Percentiles rank a stretch among this genome's conserved stretches.
Evolutionary conservation across 2,888 invertebrate genomes (phyloP).

Genomic region (Chromoteleia sp.): DNA sequence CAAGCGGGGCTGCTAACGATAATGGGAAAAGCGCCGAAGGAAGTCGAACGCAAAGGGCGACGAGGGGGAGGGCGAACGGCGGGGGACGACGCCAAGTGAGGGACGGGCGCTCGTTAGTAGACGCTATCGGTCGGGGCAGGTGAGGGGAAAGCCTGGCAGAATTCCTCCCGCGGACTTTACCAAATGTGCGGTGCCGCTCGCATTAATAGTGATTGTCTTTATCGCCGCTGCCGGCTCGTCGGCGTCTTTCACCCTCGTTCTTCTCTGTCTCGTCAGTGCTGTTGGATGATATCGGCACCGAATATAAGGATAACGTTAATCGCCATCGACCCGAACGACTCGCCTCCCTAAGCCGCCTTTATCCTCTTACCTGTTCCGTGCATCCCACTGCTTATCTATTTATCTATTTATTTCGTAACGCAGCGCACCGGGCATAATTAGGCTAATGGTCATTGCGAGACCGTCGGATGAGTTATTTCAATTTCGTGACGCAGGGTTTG

Average conservation of each 20-base stretch:
- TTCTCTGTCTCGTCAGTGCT: slow-evolving; percentile 66
- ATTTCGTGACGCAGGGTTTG: background rate
- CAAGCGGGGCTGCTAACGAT: slow-evolving; percentile 67
- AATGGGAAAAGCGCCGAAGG: slow-evolving; percentile 73
- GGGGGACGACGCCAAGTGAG: slow-evolving; percentile 71
- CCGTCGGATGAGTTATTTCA: slow-evolving; percentile 5
- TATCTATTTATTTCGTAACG: slow-evolving; percentile 45
- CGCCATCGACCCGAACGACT: slow-evolving; percentile 60
- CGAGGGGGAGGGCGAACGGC: slow-evolving; percentile 34
- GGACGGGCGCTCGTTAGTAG: slow-evolving; percentile 76
- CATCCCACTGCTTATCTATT: slow-evolving; percentile 24
- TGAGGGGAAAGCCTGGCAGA: slow-evolving; percentile 37
- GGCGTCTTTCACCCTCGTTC: slow-evolving; percentile 68
- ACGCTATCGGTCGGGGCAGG: slow-evolving; percentile 56
- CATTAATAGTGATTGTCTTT: slow-evolving; percentile 83
- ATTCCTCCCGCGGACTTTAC: slow-evolving; percentile 77
- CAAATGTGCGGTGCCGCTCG: slow-evolving; percentile 80
- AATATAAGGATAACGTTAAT: slow-evolving; percentile 72
- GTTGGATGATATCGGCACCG: slow-evolving; percentile 46
- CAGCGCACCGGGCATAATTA: slow-evolving; percentile 27
- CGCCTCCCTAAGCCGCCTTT: slow-evolving; percentile 7
- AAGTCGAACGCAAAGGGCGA: slow-evolving; percentile 61
- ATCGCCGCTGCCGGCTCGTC: slow-evolving; percentile 73
- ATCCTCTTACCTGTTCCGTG: slow-evolving; percentile 29
- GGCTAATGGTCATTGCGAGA: slow-evolving; percentile 41